These are phyloP conservation scores for Prunella fulvescens DNA, from an alignment of 2,113 vertebrate species.

Conservation along the genomic window DNA sequence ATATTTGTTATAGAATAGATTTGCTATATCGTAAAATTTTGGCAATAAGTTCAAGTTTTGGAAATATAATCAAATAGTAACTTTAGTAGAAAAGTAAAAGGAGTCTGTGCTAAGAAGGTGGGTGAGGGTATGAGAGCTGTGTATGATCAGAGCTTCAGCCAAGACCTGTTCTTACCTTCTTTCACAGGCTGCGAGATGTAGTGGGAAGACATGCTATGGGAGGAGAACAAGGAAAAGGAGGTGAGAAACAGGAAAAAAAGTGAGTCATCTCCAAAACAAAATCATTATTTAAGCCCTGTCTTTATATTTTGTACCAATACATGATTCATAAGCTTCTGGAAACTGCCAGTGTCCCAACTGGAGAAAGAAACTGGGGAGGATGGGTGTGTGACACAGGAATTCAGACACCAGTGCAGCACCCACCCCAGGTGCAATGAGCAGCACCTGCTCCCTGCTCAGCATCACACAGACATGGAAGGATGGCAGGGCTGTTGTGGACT, in stretches of 20 bases:
- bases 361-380: background rate
- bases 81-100: background rate
- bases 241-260: background rate
- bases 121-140: background rate
- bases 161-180: slow-evolving; percentile 55
- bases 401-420: rapidly evolving
- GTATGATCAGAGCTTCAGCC: background rate
- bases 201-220: slow-evolving; percentile 63
- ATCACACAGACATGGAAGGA: rapidly evolving
- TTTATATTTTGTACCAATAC: background rate
- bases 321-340: background rate
- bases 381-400: rapidly evolving
- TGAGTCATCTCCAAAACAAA: background rate
- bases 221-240: background rate
- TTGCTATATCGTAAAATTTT: background rate
- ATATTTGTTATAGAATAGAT: background rate
- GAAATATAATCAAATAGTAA: background rate
- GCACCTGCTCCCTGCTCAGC: background rate
- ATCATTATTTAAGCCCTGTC: background rate
- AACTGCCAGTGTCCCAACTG: rapidly evolving
- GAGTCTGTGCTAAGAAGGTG: background rate
- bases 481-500: too few relatives aligned
- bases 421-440: rapidly evolving
- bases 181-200: slow-evolving; percentile 3
- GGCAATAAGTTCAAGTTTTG: background rate